A percentile compares a stretch with the other conserved stretches of the same genome.
These are phyloP conservation scores for Nebria salina DNA, from an alignment of 2,888 invertebrate genomes.

Conservation along the genomic window DNA sequence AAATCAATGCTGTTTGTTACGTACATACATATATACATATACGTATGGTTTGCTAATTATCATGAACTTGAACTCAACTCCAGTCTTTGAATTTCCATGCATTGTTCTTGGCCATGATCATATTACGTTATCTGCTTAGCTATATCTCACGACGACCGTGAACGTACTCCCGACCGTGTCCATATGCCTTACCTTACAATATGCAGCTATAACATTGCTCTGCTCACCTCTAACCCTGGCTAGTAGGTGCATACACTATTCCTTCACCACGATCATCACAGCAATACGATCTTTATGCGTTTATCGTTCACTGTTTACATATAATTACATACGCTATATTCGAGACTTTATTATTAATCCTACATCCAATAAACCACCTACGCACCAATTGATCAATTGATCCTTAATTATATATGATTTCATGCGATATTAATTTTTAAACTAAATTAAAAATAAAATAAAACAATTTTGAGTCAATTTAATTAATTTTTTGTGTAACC, in stretches of 20 bases:
- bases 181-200: constrained; percentile 15
- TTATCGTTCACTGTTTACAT: constrained; percentile 24
- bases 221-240: constrained; percentile 29
- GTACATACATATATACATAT: background rate
- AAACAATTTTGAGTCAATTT: too few species aligned
- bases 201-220: constrained; percentile 15
- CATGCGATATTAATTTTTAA: too few species aligned
- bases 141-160: constrained; percentile 40
- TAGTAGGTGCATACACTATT: background rate
- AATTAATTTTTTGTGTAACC: too few species aligned
- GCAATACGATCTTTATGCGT: background rate
- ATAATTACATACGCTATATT: constrained; percentile 43
- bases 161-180: background rate
- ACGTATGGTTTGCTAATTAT: constrained; percentile 49
- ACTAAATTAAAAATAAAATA: too few species aligned
- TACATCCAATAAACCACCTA: background rate
- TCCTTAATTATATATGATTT: background rate
- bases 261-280: background rate
- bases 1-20: too few species aligned
- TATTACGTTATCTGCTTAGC: constrained; percentile 40
- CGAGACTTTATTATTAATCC: constrained; percentile 35
- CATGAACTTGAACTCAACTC: constrained; percentile 49
- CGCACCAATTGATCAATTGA: background rate
- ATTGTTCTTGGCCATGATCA: constrained; percentile 43
- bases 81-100: constrained; percentile 47